phyloP scores from a whole-genome alignment of 2,797 vertebrate species.

The Karalla daura region DNA sequence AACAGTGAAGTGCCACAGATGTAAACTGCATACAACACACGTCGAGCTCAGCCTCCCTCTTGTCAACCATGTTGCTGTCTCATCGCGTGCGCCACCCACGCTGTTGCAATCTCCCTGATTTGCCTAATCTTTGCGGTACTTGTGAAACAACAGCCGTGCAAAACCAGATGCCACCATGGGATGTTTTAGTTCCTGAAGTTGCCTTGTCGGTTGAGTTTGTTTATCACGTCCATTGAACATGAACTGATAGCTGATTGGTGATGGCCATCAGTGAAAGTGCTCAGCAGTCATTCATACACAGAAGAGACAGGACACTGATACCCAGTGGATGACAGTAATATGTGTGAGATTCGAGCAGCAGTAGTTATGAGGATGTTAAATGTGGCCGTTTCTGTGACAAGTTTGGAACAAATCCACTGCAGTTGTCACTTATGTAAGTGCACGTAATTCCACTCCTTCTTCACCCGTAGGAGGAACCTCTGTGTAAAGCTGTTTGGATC shows the following conservation, averaged over 20 bases:
- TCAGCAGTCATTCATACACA: neutral
- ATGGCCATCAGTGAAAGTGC: neutral
- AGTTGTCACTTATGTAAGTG: too few relatives aligned
- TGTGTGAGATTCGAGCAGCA: too few relatives aligned
- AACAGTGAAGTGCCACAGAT: neutral
- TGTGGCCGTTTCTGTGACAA: neutral
- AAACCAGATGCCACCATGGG: neutral
- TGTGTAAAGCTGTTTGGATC: slow-evolving; percentile 46
- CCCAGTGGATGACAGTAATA: too few relatives aligned
- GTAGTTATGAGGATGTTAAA: neutral
- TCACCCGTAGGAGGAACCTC: slow-evolving; percentile 9
- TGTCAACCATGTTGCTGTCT: neutral
- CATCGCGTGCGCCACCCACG: neutral
- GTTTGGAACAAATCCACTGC: too few relatives aligned
- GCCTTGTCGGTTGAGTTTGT: neutral
- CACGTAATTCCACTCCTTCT: neutral
- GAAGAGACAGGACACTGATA: neutral
- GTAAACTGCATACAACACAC: neutral
- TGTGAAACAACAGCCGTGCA: neutral
- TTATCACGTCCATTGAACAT: too few relatives aligned
- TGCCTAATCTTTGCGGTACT: neutral
- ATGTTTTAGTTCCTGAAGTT: neutral
- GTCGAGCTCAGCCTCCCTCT: neutral
- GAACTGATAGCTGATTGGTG: too few relatives aligned
- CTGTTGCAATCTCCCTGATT: neutral